Evolutionary conservation across 1,140 invertebrate genomes (phyloP).

Genomic region (Sesamia nonagrioides): DNA sequence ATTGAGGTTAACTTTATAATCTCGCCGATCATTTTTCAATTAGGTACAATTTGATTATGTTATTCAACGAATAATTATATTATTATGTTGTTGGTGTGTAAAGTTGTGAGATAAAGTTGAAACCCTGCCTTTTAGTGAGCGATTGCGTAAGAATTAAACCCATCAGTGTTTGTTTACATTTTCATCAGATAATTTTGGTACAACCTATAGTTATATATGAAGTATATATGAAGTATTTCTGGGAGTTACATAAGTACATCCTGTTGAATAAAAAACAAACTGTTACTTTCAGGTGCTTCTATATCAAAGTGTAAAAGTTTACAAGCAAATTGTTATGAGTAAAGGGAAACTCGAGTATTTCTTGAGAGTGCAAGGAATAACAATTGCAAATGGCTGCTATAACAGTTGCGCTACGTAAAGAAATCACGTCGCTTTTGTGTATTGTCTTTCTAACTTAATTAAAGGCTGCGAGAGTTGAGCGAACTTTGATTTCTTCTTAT

Average conservation of each 20-base stretch:
- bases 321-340: constrained; percentile 28
- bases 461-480: constrained; percentile 3
- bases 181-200: too few relatives aligned
- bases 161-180: too few relatives aligned
- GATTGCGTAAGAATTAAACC: too few relatives aligned
- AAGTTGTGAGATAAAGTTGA: too few relatives aligned
- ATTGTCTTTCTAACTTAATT: constrained; percentile 23
- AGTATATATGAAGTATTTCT: background rate
- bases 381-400: constrained; percentile 39
- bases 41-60: too few relatives aligned
- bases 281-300: background rate
- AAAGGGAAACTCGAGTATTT: constrained; percentile 3
- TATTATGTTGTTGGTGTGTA: too few relatives aligned
- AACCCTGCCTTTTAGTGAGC: too few relatives aligned
- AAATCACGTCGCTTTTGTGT: constrained; percentile 10
- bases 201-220: too few relatives aligned
- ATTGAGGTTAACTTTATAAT: too few relatives aligned
- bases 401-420: constrained; percentile 11
- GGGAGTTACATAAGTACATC: background rate
- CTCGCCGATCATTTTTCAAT: too few relatives aligned
- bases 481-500: background rate
- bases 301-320: background rate
- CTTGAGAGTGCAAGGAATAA: constrained; percentile 23
- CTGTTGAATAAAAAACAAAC: background rate
- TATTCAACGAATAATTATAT: too few relatives aligned